phyloP scores from a whole-genome alignment of 2,888 invertebrate genomes.

The Bugula neritina region DNA sequence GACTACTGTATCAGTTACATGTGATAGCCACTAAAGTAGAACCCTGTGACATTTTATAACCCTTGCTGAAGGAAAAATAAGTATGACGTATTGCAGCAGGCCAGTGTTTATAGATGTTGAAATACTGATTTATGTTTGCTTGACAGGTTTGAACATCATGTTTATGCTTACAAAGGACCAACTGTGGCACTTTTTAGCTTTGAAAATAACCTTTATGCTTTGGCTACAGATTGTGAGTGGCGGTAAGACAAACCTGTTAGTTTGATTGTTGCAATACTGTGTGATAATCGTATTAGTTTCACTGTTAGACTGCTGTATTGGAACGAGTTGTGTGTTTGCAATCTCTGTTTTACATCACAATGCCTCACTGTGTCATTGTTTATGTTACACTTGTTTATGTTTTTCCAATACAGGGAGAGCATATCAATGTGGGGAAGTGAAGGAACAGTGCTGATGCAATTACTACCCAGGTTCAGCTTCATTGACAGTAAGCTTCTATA shows the following conservation, averaged over 20 bases:
- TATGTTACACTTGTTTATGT: too few relatives aligned
- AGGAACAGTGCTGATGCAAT: slow-evolving; percentile 71
- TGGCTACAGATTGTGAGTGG: slow-evolving; percentile 76
- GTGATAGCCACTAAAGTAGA: too few relatives aligned
- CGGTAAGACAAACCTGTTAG: slow-evolving; percentile 62
- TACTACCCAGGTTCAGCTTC: slow-evolving; percentile 59
- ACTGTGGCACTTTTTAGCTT: slow-evolving; percentile 59
- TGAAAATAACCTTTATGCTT: slow-evolving; percentile 65
- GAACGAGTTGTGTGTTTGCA: too few relatives aligned
- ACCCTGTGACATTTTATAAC: too few relatives aligned
- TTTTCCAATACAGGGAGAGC: slow-evolving; percentile 41
- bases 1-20: too few relatives aligned
- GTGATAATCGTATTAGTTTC: neutral
- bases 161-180: slow-evolving; percentile 67
- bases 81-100: too few relatives aligned
- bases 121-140: slow-evolving; percentile 20
- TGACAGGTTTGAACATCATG: slow-evolving; percentile 71
- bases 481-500: slow-evolving; percentile 55
- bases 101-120: neutral
- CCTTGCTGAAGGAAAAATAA: too few relatives aligned
- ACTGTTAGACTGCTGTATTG: too few relatives aligned
- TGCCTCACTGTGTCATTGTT: too few relatives aligned
- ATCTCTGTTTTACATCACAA: too few relatives aligned
- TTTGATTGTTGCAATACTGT: neutral
- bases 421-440: slow-evolving; percentile 72